Evolutionary conservation across 1,140 invertebrate genomes (phyloP), one percentile per base, ranked within the genome.

Genomic region (Helicoverpa armigera): DNA sequence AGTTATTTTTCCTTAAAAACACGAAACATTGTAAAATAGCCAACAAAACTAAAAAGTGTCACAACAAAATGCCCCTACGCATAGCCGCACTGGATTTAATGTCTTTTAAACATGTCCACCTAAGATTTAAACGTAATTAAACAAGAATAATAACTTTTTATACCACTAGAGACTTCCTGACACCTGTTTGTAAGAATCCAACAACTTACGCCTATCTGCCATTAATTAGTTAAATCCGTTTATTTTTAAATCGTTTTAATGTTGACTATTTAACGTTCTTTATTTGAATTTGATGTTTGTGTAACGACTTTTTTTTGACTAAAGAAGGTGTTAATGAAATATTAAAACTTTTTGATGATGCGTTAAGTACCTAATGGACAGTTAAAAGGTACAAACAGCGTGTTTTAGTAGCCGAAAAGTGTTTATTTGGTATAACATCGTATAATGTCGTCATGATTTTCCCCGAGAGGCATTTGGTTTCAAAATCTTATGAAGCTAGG

Each of bases 71-170:
- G 9, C 43, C 54, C 58, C 58, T 50, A 76, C 73, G 23, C 73
- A 18, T 76, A 51, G 35, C 14, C 18, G 13, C 31, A 43, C 50
- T 14, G 61, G 60, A 77, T 65, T 77, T 77, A 77, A 65, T 65
- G 50, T n/a, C 10, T 67, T 48, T 77, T 67, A 72, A 72, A 72
- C 31, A 53, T 77, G 75, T 77, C 61, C 75, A 77, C 18, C 18
- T 23, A 67, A 67, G 51, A 72, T 80, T 80, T 83, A 73, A 63
- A 29, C 63, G 69, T 82, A 82, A 82, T 85, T 81, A 82, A 82
- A 79, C 82, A 80, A 79, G 69, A 53, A 77, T 53, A 76, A 29
- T 51, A 63, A 77, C 74, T 65, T 77, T 58, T 73, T 73, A 60
- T 69, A 48, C 18, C 29, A 23, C 77, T 70, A 56, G 53, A 58